phyloP scores from a whole-genome alignment of 2,888 invertebrate genomes.

The Caenorhabditis sp. region DNA sequence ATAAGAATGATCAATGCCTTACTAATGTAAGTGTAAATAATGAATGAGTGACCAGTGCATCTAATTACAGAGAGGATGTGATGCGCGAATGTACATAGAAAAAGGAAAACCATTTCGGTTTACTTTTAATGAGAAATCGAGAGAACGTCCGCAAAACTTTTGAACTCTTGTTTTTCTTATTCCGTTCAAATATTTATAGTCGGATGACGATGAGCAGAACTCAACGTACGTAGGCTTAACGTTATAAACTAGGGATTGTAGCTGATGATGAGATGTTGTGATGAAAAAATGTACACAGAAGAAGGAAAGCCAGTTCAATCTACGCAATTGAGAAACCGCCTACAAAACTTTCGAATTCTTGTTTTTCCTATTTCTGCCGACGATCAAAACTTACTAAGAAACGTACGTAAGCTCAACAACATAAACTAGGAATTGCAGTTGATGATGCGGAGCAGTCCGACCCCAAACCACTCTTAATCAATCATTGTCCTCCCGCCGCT shows the following conservation, averaged over 20 bases:
- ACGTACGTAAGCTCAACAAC: too few species aligned
- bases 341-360: too few species aligned
- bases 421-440: too few species aligned
- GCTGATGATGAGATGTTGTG: background rate
- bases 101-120: slow-evolving; percentile 17
- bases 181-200: slow-evolving; percentile 42
- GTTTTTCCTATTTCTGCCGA: too few species aligned
- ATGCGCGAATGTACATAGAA: slow-evolving; percentile 14
- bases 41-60: slow-evolving; percentile 38
- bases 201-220: slow-evolving; percentile 17
- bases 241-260: background rate
- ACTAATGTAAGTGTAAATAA: slow-evolving; percentile 15
- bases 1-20: background rate
- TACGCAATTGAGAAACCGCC: too few species aligned
- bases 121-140: slow-evolving; percentile 16
- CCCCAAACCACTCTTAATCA: too few species aligned
- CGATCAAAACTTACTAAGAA: too few species aligned
- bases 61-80: slow-evolving; percentile 44
- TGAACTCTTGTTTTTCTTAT: slow-evolving; percentile 13
- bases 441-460: too few species aligned
- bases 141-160: slow-evolving; percentile 1
- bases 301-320: too few species aligned
- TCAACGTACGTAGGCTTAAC: slow-evolving; percentile 7
- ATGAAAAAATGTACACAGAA: too few species aligned
- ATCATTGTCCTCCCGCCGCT: too few species aligned